These are phyloP conservation scores for Torymus texanus DNA, from an alignment of 2,888 invertebrate species.

Conservation along the genomic window DNA sequence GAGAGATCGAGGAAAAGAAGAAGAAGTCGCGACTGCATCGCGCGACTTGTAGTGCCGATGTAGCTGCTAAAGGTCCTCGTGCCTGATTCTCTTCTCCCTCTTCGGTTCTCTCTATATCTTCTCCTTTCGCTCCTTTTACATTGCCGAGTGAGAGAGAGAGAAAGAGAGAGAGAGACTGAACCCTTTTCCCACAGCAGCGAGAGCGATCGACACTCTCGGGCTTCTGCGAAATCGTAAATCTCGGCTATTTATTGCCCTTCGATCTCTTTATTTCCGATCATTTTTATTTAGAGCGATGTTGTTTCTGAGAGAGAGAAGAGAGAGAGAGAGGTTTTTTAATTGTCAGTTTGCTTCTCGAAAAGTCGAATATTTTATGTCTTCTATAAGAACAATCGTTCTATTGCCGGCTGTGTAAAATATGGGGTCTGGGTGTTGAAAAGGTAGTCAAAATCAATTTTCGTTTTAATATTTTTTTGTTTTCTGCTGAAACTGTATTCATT, in stretches of 20 bases:
- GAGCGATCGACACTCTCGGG: background rate
- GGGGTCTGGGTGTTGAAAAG: too few species aligned
- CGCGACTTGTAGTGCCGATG: background rate
- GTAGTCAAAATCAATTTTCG: too few species aligned
- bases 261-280: constrained; percentile 39
- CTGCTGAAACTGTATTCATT: too few species aligned
- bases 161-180: background rate
- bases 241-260: constrained; percentile 36
- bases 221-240: constrained; percentile 41
- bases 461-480: too few species aligned
- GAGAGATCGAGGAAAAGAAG: background rate
- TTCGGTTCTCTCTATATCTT: too few species aligned
- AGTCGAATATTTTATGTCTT: background rate
- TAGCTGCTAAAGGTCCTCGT: background rate
- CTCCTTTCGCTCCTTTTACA: background rate
- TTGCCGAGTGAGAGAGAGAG: too few species aligned
- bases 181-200: constrained; percentile 18
- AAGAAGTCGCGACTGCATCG: background rate
- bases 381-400: too few species aligned
- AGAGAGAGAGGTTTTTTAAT: too few species aligned
- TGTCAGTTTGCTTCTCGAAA: too few species aligned
- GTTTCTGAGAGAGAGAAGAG: background rate
- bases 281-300: constrained; percentile 1
- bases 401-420: too few species aligned
- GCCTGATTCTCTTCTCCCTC: background rate